Evolutionary conservation across 2,797 vertebrate genomes (phyloP), one percentile per base, ranked within the genome.

Genomic region (Galaxias olidus): DNA sequence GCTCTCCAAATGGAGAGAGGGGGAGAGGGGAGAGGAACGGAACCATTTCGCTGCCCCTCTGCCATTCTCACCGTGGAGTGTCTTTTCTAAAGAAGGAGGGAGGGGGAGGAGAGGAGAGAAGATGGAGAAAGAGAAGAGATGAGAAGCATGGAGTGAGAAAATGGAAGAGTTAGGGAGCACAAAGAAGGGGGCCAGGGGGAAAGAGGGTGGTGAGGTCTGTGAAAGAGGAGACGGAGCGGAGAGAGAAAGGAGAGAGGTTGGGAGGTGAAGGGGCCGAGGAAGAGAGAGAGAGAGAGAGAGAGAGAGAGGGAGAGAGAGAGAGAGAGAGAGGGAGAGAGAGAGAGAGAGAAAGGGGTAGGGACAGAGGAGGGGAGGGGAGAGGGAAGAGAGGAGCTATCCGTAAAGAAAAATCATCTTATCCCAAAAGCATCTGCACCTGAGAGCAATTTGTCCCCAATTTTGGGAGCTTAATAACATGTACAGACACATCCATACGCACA

Each of bases 381-480:
- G 56, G 49, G n/a, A 40, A 49, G 41, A 30, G 56, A 59, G 53
- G 63, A 58, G 30, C 30, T 30, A 30, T 30, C 30, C 30, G 30
- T 30, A 30, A 30, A 30, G 77, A 85, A 83, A 85, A 80, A 81
- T 80, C 73, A 81, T 87, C 81, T 79, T 63, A 80, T 84, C 73
- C 79, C 30, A 63, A 79, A 87, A 85, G 82, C 82, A 86, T 84
- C 84, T 84, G 86, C 88, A 88, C 86, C 89, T 90, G 89, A 89
- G 83, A 87, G 85, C 89, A 89, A 90, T 90, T 88, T 89, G 86
- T 89, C 85, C 83, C 77, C 89, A 89, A 90, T 88, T 88, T 88
- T 71, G 52, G 78, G 70, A 73, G 83, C 80, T 87, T 89, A 88
- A 90, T 89, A 78, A 84, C 81, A 76, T 75, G 72, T 67, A 82